These are phyloP conservation scores for Eudyptes chrysolophus DNA, from an alignment of 2,113 vertebrate species.

Conservation along the genomic window DNA sequence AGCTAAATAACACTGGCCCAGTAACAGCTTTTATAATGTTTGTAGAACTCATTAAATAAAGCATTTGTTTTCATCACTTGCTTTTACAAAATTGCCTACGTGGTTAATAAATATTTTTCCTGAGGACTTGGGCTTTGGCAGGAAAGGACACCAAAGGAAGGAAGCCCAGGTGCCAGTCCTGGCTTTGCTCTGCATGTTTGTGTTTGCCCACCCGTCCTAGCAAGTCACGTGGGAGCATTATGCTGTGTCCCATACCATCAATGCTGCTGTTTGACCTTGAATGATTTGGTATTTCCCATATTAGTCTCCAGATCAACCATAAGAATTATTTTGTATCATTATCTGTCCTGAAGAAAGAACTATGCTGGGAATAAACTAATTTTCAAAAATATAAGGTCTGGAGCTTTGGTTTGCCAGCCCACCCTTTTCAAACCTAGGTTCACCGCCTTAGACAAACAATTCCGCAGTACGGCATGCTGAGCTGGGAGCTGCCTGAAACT, in stretches of 20 bases:
- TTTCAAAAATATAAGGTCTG: neutral
- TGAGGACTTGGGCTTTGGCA: neutral
- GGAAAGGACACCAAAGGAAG: neutral
- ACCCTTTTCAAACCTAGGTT: neutral
- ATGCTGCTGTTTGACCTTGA: neutral
- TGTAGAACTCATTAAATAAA: neutral
- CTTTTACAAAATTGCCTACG: neutral
- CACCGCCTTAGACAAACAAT: neutral
- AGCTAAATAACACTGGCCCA: neutral
- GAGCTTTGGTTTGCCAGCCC: neutral
- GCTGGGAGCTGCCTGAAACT: neutral
- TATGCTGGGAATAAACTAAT: neutral
- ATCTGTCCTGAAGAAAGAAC: neutral
- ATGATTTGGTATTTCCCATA: neutral
- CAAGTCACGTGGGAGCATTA: neutral
- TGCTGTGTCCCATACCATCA: rapidly evolving
- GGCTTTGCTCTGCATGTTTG: rapidly evolving
- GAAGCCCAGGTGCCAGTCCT: neutral
- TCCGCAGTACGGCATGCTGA: neutral
- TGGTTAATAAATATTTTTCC: neutral
- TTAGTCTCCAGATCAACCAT: neutral
- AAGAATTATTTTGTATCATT: neutral
- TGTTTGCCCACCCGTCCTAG: rapidly evolving
- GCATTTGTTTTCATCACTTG: neutral
- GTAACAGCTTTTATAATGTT: neutral